phyloP scores from a whole-genome alignment of 2,888 invertebrate genomes.

The Athalia circularis region DNA sequence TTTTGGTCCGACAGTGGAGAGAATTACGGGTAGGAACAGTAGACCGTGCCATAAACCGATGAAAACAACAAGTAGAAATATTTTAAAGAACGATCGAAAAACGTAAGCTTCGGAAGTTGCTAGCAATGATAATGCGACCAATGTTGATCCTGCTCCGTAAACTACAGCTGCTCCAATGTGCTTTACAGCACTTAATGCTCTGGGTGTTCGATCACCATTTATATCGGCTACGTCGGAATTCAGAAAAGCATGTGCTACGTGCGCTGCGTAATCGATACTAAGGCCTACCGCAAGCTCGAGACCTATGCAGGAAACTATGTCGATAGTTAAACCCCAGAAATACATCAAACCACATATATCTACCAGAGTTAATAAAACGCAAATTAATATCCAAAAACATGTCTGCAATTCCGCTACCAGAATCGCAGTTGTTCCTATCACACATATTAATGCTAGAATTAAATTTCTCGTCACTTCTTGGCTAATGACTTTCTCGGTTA shows the following conservation, averaged over 20 bases:
- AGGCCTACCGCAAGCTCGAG: constrained; percentile 88
- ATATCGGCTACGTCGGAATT: constrained; percentile 77
- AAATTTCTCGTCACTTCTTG: constrained; percentile 86
- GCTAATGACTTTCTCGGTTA: constrained; percentile 86
- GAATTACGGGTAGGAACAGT: constrained; percentile 83
- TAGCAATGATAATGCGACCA: constrained; percentile 83
- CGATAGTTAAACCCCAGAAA: constrained; percentile 88
- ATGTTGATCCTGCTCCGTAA: constrained; percentile 86
- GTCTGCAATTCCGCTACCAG: constrained; percentile 86
- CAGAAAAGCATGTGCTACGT: constrained; percentile 88
- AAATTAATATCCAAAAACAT: constrained; percentile 86
- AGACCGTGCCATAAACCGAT: constrained; percentile 89
- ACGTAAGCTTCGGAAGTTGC: constrained; percentile 85
- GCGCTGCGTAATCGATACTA: constrained; percentile 90
- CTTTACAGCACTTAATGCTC: constrained; percentile 81
- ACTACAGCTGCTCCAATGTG: constrained; percentile 87
- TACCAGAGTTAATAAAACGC: constrained; percentile 83
- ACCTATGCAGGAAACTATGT: constrained; percentile 88
- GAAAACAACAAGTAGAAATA: constrained; percentile 85
- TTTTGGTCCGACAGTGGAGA: constrained; percentile 83
- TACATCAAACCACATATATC: constrained; percentile 88
- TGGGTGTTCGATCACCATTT: constrained; percentile 73
- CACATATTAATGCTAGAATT: constrained; percentile 84
- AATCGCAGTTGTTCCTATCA: constrained; percentile 86
- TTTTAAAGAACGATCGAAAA: constrained; percentile 85